phyloP scores from a whole-genome alignment of 2,888 invertebrate species.

The Lissonota sp. region DNA sequence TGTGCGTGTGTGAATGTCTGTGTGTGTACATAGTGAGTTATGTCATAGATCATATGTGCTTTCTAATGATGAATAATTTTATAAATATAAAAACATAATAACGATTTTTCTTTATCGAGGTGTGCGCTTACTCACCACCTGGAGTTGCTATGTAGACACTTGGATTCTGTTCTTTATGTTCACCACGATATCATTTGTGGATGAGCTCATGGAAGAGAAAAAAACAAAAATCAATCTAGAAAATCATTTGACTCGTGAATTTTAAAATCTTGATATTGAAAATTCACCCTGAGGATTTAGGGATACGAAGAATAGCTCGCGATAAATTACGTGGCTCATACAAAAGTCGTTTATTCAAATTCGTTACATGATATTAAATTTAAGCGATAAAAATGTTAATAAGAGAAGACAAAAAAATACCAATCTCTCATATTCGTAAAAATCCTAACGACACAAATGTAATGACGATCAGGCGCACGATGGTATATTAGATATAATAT shows the following conservation, averaged over 20 bases:
- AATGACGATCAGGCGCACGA: conserved; percentile 26
- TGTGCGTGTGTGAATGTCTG: conserved; percentile 43
- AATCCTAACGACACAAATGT: not conserved
- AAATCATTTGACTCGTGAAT: no score
- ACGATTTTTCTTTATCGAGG: conserved; percentile 71
- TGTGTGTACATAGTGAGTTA: conserved; percentile 77
- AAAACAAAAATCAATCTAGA: no score
- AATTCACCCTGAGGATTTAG: no score
- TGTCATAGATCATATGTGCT: conserved; percentile 82
- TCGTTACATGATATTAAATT: not conserved
- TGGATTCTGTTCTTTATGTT: not conserved
- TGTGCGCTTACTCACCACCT: conserved; percentile 72
- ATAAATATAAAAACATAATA: conserved; percentile 82
- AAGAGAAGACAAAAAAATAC: not conserved
- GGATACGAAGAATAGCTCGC: not conserved
- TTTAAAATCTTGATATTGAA: no score
- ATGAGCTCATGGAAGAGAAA: no score
- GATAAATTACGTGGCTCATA: conserved; percentile 52
- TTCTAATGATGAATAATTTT: conserved; percentile 83
- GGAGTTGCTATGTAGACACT: not conserved
- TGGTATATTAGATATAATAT: conserved; percentile 40
- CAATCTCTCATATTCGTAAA: no score
- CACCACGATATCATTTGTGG: not conserved
- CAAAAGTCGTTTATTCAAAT: conserved; percentile 59
- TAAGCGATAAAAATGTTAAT: not conserved